Conservation (phyloP, 2,888 invertebrate genomes). For the Drosophila melanosoma region DNA sequence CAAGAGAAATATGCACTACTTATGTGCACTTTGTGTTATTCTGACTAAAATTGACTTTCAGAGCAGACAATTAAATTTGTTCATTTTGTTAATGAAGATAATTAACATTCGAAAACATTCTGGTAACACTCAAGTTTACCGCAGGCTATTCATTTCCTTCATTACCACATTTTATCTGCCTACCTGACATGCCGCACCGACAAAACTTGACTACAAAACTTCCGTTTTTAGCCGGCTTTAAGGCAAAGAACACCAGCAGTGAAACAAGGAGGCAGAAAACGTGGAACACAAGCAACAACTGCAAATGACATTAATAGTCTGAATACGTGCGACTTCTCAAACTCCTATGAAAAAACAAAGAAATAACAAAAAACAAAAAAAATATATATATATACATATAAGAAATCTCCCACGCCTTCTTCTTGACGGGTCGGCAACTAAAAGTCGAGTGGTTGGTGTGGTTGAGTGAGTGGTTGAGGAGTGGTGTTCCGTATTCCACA, state of each 20-base stretch:
- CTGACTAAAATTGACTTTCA: constrained; percentile 35
- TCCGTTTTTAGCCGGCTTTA: constrained; percentile 64
- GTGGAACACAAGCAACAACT: constrained; percentile 38
- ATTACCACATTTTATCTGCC: constrained; percentile 52
- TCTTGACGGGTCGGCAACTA: constrained; percentile 41
- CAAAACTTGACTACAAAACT: constrained; percentile 68
- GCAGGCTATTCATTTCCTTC: constrained; percentile 74
- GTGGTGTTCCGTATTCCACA: constrained; percentile 68
- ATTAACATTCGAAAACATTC: constrained; percentile 63
- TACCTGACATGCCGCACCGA: constrained; percentile 52
- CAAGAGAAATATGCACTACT: neutral
- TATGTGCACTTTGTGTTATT: constrained; percentile 2
- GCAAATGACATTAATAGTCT: constrained; percentile 74
- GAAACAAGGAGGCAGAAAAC: constrained; percentile 13
- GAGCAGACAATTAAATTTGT: constrained; percentile 32
- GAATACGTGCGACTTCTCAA: constrained; percentile 65
- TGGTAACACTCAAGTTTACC: constrained; percentile 54
- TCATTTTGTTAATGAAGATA: constrained; percentile 52
- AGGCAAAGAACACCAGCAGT: constrained; percentile 19
- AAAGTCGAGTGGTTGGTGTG: constrained; percentile 51
- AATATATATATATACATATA: constrained; percentile 21
- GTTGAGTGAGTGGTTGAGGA: constrained; percentile 12
- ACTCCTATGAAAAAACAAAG: constrained; percentile 36
- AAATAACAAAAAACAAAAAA: constrained; percentile 29
- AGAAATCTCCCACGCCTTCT: constrained; percentile 72